Percentiles rank a stretch among this genome's conserved stretches.
Conservation (phyloP, 2,888 invertebrate genomes). For the Heliothis peltigera region DNA sequence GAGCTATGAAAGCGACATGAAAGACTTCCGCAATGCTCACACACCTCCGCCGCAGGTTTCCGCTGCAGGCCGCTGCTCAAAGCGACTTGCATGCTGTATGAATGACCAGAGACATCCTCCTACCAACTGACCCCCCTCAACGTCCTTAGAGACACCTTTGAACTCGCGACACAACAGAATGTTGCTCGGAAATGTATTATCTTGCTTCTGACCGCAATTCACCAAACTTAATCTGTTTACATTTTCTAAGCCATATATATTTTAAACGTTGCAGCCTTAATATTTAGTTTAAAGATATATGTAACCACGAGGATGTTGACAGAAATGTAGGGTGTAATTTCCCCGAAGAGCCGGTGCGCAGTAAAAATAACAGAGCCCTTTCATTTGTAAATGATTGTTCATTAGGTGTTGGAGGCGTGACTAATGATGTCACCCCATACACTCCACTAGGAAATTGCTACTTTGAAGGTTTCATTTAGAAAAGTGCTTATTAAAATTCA, state of each 20-base stretch:
- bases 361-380: constrained; percentile 54
- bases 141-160: constrained; percentile 37
- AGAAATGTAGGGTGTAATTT: constrained; percentile 39
- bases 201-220: constrained; percentile 14
- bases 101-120: constrained; percentile 51
- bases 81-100: constrained; percentile 63
- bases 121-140: constrained; percentile 21
- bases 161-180: constrained; percentile 16
- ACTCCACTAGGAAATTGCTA: constrained; percentile 44
- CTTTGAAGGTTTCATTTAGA: constrained; percentile 45
- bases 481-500: constrained; percentile 55
- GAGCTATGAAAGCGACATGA: constrained; percentile 63
- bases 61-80: constrained; percentile 62
- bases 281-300: background rate
- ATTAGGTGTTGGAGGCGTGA: constrained; percentile 56
- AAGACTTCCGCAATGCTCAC: constrained; percentile 60
- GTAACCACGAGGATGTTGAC: constrained; percentile 18
- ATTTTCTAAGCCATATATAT: background rate
- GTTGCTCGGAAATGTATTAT: constrained; percentile 18
- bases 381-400: constrained; percentile 59
- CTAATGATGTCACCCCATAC: constrained; percentile 59
- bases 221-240: background rate
- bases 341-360: constrained; percentile 30
- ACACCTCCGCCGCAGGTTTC: constrained; percentile 56
- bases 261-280: background rate